phyloP scores from a whole-genome alignment of 2,888 invertebrate species.

The Coronaproctus castanopsis region DNA sequence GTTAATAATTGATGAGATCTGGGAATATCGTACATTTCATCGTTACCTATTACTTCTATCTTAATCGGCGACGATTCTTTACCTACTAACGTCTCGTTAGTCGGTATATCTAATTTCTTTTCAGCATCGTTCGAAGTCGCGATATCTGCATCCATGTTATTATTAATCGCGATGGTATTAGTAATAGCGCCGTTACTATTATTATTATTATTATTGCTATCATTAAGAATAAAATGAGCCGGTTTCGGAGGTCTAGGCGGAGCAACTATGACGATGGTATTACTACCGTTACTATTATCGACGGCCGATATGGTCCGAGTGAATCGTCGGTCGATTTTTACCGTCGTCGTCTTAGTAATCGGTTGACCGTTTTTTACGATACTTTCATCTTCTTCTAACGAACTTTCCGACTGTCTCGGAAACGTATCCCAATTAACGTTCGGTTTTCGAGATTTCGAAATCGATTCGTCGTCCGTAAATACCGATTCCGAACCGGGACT shows the following conservation, averaged over 20 bases:
- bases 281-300: neutral
- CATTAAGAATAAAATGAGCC: constrained; percentile 31
- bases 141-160: constrained; percentile 11
- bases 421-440: constrained; percentile 32
- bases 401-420: constrained; percentile 35
- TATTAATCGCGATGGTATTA: constrained; percentile 21
- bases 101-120: too few relatives aligned
- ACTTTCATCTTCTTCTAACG: constrained; percentile 27
- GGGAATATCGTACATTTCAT: constrained; percentile 43
- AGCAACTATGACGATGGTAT: constrained; percentile 27
- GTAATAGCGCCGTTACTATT: constrained; percentile 3
- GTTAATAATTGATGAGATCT: constrained; percentile 38
- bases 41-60: constrained; percentile 7
- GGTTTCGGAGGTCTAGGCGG: constrained; percentile 62
- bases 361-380: neutral
- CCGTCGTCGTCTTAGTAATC: constrained; percentile 12
- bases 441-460: constrained; percentile 16
- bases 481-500: constrained; percentile 44
- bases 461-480: constrained; percentile 43
- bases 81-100: constrained; percentile 17
- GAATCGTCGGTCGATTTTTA: constrained; percentile 15
- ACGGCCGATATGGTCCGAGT: neutral
- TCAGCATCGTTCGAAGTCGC: neutral
- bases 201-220: too few relatives aligned
- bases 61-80: neutral